Base-by-base conservation (phyloP, 2,888 invertebrate species). In the Chrysodeixis includens region DNA sequence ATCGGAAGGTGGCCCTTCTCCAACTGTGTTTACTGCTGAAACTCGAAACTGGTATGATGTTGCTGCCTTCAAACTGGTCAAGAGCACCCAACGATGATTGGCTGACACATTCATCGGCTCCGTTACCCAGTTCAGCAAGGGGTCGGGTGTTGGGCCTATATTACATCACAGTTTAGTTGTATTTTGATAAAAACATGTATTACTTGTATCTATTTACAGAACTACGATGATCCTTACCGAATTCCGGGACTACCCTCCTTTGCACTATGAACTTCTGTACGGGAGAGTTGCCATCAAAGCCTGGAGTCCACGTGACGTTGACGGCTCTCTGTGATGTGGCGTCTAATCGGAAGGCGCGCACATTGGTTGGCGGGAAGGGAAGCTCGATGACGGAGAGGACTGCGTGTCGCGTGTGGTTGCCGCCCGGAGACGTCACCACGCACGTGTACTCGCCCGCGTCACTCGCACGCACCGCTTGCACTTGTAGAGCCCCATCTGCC, bases 201-300 rank as follows among this genome's bases (percentile, higher is more conserved):
- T 14, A 22, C 16, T 30, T 18, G 16, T 2, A 4, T 4, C 40
- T 10, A 30, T 12, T 18, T 30, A 7, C 1, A 46, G 4, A 7
- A 9, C 8, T 18, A 4, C 10, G 10, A 40, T 8, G 54, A 51
- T 18, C 89, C 96, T 95, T 93, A 98, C 98, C 98, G 79, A 98
- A 95, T 90, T 98, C 97, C 1, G 98, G 98, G 30, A 99, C 98
- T 83, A 98, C 97, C 72, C 99, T 96, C 90, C 97, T 97, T 89
- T 99, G 99, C 62, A 99, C 96, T 74, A 98, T 98, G 90, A 98
- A 99, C 88, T 98, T 98, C 82, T 97, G 96, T 66, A 99, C 97
- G 10, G 98, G 98, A 85, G 99, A 99, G 91, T 99, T 99, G 62
- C 99, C 99, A 93, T 99, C 98, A 91, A 99, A 99, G 30, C 99